Evolutionary conservation across 1,140 invertebrate genomes (phyloP), one percentile per base, ranked within the genome.

Genomic region (Drosophila ironensis): DNA sequence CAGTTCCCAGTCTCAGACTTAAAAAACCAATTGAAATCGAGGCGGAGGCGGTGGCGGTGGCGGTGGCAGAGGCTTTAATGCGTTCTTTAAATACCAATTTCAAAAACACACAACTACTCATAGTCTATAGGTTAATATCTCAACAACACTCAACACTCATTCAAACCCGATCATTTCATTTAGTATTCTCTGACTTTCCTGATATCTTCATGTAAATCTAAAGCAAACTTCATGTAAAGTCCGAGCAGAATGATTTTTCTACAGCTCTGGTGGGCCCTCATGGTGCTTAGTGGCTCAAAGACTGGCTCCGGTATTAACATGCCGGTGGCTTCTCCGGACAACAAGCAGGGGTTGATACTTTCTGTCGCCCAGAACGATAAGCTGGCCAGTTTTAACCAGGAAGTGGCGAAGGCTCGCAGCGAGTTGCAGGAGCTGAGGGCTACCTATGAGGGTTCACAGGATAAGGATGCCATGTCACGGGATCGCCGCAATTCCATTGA

Each of bases 221-320:
- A 8, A 25, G 6, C 9, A 30, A 25, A 37, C 4, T 27, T 0
- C 0, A n/a, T n/a, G n/a, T n/a, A n/a, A n/a, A 20, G 11, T 6
- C 4, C 1, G 2, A 22, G 8, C 11, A 63, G 2, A 2, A 86
- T 86, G 80, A 69, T 61, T 16, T 59, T 59, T 24, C 22, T 59
- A 25, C 70, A 64, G 20, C 30, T 80, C 9, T 86, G 81, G 80
- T 86, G 80, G 74, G 63, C 67, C 3, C 14, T 86, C 4, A 30
- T 86, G 35, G 41, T 87, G 27, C 24, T 80, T 2, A 60, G 52
- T 14, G 40, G 51, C 3, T n/a, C 20, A 8, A 40, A 30, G 3
- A 8, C 33, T 2, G 33, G 33, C 6, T 37, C 14, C 33, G 9
- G 11, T 4, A 7, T 1, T 20, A 16, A 30, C 3, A 0, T 41